Percentiles rank a stretch among this genome's conserved stretches.
phyloP scores from a whole-genome alignment of 2,888 invertebrate species.

The Acleris literana region DNA sequence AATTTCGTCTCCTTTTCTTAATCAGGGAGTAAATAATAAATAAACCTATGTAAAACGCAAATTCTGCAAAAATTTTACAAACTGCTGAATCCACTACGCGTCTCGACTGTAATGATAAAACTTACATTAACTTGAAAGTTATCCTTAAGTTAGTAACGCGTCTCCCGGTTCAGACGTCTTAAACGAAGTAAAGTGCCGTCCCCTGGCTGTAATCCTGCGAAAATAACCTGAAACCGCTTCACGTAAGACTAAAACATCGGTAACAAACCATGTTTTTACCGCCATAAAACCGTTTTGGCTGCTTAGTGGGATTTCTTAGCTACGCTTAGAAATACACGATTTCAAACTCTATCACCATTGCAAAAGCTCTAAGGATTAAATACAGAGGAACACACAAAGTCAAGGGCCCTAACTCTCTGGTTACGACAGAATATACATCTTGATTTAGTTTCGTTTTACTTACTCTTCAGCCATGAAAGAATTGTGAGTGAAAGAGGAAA shows the following conservation, averaged over 20 bases:
- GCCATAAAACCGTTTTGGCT: constrained; percentile 9
- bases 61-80: no score
- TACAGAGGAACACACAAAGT: constrained; percentile 1
- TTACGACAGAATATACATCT: constrained; percentile 2
- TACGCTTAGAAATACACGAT: background rate
- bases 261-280: constrained; percentile 11
- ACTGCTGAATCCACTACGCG: no score
- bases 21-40: no score
- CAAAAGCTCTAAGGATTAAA: constrained; percentile 1
- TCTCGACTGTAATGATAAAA: no score
- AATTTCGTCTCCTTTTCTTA: no score
- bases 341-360: background rate
- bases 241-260: background rate
- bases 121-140: background rate
- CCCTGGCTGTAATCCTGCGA: background rate
- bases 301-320: background rate
- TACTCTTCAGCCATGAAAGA: background rate
- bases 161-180: background rate
- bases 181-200: background rate
- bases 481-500: no score
- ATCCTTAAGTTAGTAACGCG: background rate
- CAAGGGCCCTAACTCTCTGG: background rate
- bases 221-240: background rate
- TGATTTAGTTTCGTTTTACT: background rate
- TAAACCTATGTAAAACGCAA: no score